These are phyloP conservation scores for Alouatta palliata DNA, from an alignment of 2,113 vertebrate species.

Conservation along the genomic window DNA sequence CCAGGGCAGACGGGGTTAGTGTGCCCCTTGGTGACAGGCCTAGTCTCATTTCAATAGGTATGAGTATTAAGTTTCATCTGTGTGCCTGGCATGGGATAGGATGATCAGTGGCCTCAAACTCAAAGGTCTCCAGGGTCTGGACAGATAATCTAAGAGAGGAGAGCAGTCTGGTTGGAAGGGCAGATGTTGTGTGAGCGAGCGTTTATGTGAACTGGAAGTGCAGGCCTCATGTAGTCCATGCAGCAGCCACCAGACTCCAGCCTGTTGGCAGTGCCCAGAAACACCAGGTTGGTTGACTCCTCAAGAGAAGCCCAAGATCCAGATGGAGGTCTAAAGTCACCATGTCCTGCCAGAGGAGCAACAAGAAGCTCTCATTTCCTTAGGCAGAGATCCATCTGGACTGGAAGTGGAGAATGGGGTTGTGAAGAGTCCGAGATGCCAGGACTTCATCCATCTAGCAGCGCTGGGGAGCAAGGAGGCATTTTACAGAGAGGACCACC, in stretches of 20 bases:
- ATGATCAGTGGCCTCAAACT: background rate
- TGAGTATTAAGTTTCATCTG: background rate
- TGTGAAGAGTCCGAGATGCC: background rate
- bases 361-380: background rate
- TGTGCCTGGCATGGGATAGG: background rate
- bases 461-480: background rate
- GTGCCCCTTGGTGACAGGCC: background rate
- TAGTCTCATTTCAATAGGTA: background rate
- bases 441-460: background rate
- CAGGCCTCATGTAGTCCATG: background rate
- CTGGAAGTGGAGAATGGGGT: background rate
- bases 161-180: background rate
- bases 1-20: background rate
- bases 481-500: background rate
- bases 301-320: background rate
- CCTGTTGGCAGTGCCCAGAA: background rate
- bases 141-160: background rate
- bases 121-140: background rate
- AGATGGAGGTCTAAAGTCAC: background rate
- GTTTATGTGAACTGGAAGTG: background rate
- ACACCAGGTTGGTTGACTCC: background rate
- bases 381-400: background rate
- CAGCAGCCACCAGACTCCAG: background rate
- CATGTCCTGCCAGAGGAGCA: background rate
- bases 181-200: background rate